Evolutionary conservation across 1,140 invertebrate species (phyloP), one percentile per base, ranked within the genome.

Genomic region (Luehdorfia chinensis): DNA sequence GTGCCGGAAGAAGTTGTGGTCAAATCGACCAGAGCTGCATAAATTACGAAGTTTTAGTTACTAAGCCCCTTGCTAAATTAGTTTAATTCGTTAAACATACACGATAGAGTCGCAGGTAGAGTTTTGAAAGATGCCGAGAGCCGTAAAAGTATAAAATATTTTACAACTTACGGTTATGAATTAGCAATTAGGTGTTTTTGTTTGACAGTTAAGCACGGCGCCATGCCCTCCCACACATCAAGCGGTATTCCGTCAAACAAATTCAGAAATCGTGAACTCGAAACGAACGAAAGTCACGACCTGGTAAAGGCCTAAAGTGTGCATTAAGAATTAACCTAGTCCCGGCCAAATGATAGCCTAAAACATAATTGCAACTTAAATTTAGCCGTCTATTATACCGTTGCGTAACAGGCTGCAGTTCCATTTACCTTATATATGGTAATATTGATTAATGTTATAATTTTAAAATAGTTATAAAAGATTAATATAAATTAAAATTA

Each of bases 261-360:
- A 69, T 67, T 61, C 55, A 49, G 32, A 61, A 71, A 49, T 71
- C 68, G 70, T 72, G 74, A 56, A 53, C 36, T 36, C 53, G 41
- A 25, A 37, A 37, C 18, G 13, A 6, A 32, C 21, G 58, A 59
- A 48, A 67, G 66, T 71, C 70, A 74, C 73, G 73, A 74, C 49
- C 59, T 39, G 19, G 43, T 25, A 27, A 49, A 45, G 44, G 37
- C n/a, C 51, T 50, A 61, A 57, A 66, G 52, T 59, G 59, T 60
- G 59, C 56, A 73, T 69, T 64, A 65, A 59, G 41, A 33, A 53
- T 39, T 57, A 66, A 70, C 59, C 71, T 77, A 77, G 66, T 49
- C 48, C 47, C 51, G 52, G 43, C 45, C 47, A 73, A 72, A 74
- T 77, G 70, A 76, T 76, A 74, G 70, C 63, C 60, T 59, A 59